phyloP scores from a whole-genome alignment of 2,797 vertebrate genomes.

The Sciaenops ocellatus region DNA sequence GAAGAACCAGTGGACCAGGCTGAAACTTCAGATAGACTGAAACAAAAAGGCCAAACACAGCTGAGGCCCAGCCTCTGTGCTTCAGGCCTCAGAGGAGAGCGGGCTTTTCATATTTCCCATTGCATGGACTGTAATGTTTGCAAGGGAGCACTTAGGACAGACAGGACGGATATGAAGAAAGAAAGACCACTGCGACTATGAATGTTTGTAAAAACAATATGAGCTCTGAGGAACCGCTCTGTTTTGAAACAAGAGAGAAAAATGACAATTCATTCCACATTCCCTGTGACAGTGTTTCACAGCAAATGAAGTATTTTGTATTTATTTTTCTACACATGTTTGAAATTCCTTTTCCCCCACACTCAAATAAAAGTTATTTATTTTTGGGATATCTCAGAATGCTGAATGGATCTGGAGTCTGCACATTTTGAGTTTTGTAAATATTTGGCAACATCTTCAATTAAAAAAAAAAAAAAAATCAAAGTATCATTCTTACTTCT shows the following conservation, averaged over 20 bases:
- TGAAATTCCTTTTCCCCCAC: constrained; percentile 47
- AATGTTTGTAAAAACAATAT: constrained; percentile 89
- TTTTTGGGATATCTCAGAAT: constrained; percentile 94
- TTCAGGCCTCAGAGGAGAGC: constrained; percentile 68
- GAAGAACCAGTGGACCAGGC: constrained; percentile 55
- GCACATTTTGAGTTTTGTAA: constrained; percentile 96
- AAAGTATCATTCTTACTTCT: constrained; percentile 60
- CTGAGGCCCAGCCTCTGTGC: constrained; percentile 39
- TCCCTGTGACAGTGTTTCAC: constrained; percentile 71
- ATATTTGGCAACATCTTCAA: constrained; percentile 96
- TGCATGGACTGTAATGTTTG: constrained; percentile 72
- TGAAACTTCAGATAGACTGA: constrained; percentile 39
- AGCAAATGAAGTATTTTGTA: constrained; percentile 77
- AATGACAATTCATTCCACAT: constrained; percentile 78
- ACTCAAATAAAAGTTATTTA: constrained; percentile 94
- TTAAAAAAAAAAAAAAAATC: constrained; percentile 80
- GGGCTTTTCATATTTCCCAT: constrained; percentile 65
- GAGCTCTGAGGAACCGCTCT: constrained; percentile 63
- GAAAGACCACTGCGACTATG: constrained; percentile 89
- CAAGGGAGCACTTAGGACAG: constrained; percentile 91
- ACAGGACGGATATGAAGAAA: constrained; percentile 87
- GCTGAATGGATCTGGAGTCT: constrained; percentile 94
- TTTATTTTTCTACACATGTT: constrained; percentile 90
- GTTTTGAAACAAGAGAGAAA: constrained; percentile 64
- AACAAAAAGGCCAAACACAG: constrained; percentile 43